Evolutionary conservation across 2,113 vertebrate species (phyloP).

Genomic region (Thalassarche chlororhynchos): DNA sequence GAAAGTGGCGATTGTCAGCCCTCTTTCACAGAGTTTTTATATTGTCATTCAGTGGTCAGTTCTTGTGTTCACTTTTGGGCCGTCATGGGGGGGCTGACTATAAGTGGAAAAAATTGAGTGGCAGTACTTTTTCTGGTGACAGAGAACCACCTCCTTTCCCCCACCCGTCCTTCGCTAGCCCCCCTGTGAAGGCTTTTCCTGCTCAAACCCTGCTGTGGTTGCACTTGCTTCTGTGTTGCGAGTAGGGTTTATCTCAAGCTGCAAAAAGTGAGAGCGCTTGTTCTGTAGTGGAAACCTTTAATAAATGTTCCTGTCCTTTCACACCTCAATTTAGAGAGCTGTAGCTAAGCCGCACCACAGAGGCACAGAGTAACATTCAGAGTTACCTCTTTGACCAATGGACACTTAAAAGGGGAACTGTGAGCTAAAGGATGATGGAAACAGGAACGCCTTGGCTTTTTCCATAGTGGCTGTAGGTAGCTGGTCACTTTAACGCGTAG

Average conservation of each 20-base stretch:
- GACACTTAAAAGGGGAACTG: not conserved
- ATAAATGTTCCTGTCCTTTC: not conserved
- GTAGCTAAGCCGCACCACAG: not conserved
- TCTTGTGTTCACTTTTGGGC: not conserved
- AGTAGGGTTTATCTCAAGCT: constrained; percentile 2
- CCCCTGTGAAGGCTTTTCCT: constrained; percentile 51
- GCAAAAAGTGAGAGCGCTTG: constrained; percentile 56
- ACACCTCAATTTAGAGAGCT: not conserved
- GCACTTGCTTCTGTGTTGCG: not conserved
- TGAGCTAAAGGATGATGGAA: not conserved
- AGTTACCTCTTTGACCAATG: not conserved
- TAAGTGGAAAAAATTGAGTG: not conserved
- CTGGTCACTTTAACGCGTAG: fast-evolving
- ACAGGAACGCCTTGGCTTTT: not conserved
- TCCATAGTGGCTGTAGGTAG: not conserved
- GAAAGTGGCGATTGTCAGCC: not conserved
- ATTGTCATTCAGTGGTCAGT: not conserved
- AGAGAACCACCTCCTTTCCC: constrained; percentile 2
- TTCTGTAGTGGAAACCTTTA: constrained; percentile 26
- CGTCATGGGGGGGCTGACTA: not conserved
- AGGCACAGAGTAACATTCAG: not conserved
- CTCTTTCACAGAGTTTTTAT: not conserved
- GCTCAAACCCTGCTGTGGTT: constrained; percentile 46
- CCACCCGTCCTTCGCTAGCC: not conserved
- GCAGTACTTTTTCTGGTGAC: not conserved